Evolutionary conservation across 2,797 vertebrate species (phyloP).

Genomic region (Cygnus olor): DNA sequence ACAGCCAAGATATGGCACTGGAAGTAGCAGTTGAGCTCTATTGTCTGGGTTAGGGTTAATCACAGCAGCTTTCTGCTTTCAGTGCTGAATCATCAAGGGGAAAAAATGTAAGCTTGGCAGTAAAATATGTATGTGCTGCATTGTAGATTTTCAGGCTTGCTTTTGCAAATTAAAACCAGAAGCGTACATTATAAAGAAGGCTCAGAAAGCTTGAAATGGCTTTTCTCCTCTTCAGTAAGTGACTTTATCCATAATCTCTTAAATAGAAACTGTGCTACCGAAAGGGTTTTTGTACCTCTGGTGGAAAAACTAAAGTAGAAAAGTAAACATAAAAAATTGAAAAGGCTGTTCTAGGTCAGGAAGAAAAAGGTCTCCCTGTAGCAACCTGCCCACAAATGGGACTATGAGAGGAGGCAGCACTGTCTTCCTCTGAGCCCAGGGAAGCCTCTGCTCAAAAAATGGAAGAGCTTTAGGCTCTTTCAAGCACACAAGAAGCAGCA

Average conservation of each 20-base stretch:
- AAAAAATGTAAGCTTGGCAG: constrained; percentile 74
- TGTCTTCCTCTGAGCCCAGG: background rate
- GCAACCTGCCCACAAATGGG: background rate
- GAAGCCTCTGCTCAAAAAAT: background rate
- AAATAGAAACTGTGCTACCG: constrained; percentile 37
- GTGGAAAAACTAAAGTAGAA: constrained; percentile 20
- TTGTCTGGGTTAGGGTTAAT: constrained; percentile 66
- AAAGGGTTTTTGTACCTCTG: constrained; percentile 39
- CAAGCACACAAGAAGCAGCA: background rate
- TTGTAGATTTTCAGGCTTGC: constrained; percentile 66
- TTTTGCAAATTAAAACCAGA: constrained; percentile 66
- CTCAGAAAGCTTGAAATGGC: constrained; percentile 56
- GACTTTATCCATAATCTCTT: constrained; percentile 43
- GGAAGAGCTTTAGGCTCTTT: background rate
- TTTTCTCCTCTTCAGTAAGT: constrained; percentile 59
- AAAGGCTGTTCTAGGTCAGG: constrained; percentile 27
- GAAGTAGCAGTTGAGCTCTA: background rate
- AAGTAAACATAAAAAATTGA: constrained; percentile 50
- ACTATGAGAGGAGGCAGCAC: background rate
- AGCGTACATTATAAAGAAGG: background rate
- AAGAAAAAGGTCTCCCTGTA: constrained; percentile 35
- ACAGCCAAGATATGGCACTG: background rate
- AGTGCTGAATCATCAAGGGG: constrained; percentile 66
- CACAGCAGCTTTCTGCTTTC: constrained; percentile 34
- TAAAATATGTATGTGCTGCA: constrained; percentile 66